These are phyloP conservation scores for Clunio marinus DNA, from an alignment of 2,888 invertebrate species.

Conservation along the genomic window DNA sequence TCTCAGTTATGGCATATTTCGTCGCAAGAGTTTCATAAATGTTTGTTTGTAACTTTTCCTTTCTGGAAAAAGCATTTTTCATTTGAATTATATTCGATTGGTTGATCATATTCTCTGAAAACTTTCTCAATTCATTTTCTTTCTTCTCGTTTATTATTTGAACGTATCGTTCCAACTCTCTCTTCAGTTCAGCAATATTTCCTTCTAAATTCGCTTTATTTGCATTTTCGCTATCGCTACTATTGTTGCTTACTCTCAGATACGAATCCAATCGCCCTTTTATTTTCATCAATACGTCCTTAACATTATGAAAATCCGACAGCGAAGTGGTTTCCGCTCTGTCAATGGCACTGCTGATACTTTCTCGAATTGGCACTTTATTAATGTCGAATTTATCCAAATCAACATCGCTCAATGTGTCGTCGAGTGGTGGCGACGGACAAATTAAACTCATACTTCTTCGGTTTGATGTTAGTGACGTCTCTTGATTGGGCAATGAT, in stretches of 20 bases:
- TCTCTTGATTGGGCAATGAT: neutral
- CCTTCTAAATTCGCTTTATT: neutral
- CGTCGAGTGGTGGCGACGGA: neutral
- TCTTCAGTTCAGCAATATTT: conserved; percentile 13
- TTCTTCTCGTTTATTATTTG: conserved; percentile 22
- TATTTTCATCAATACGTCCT: neutral
- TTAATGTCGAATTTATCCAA: conserved; percentile 11
- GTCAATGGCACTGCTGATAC: neutral
- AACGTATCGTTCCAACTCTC: conserved; percentile 18
- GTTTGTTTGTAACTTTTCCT: conserved; percentile 6
- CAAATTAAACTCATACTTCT: neutral
- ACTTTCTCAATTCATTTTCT: conserved; percentile 24
- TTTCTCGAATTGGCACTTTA: neutral
- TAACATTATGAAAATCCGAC: conserved; percentile 34
- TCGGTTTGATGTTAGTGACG: neutral
- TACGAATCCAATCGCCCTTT: conserved; percentile 5
- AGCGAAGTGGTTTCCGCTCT: neutral
- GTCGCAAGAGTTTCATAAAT: neutral
- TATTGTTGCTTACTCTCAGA: neutral
- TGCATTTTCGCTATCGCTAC: neutral
- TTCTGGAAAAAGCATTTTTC: conserved; percentile 12
- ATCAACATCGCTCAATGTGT: conserved; percentile 22
- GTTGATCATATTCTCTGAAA: conserved; percentile 31
- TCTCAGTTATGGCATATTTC: neutral
- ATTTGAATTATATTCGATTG: neutral